phyloP scores from a whole-genome alignment of 2,797 vertebrate genomes.

The Epinephelus malabaricus region DNA sequence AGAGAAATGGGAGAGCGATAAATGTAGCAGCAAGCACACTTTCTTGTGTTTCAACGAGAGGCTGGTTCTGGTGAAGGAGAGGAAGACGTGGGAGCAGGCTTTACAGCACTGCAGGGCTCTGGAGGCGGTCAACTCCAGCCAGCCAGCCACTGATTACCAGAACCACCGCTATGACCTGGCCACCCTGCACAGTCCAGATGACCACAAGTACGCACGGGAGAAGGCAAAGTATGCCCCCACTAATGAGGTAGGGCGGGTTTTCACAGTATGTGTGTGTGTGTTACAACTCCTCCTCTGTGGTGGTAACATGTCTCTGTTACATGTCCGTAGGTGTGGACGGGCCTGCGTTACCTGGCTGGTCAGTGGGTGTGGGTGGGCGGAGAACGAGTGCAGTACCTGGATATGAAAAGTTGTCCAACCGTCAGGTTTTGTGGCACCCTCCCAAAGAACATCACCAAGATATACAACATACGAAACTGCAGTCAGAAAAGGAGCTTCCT shows the following conservation, averaged over 20 bases:
- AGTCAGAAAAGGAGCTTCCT: not conserved
- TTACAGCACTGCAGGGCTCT: constrained; percentile 42
- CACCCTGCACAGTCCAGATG: constrained; percentile 14
- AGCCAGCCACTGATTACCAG: not conserved
- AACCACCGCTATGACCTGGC: constrained; percentile 41
- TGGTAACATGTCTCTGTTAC: not conserved
- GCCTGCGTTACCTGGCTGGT: constrained; percentile 49
- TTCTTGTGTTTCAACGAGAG: not conserved
- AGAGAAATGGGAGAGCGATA: fast-evolving
- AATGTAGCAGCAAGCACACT: fast-evolving
- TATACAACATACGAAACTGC: not conserved
- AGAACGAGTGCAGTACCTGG: not conserved
- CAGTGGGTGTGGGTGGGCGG: constrained; percentile 42
- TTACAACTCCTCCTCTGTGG: too few relatives aligned
- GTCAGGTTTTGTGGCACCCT: not conserved
- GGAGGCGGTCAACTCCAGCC: not conserved
- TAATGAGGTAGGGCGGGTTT: constrained; percentile 1
- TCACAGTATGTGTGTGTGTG: too few relatives aligned
- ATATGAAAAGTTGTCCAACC: not conserved
- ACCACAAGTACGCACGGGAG: not conserved
- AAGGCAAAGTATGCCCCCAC: not conserved
- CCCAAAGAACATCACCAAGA: fast-evolving
- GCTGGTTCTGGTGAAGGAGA: constrained; percentile 44
- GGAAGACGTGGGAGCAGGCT: constrained; percentile 44
- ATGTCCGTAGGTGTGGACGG: constrained; percentile 50